These are phyloP conservation scores for Sarcophaga peregrina DNA, from an alignment of 1,140 invertebrate genomes.

Conservation along the genomic window DNA sequence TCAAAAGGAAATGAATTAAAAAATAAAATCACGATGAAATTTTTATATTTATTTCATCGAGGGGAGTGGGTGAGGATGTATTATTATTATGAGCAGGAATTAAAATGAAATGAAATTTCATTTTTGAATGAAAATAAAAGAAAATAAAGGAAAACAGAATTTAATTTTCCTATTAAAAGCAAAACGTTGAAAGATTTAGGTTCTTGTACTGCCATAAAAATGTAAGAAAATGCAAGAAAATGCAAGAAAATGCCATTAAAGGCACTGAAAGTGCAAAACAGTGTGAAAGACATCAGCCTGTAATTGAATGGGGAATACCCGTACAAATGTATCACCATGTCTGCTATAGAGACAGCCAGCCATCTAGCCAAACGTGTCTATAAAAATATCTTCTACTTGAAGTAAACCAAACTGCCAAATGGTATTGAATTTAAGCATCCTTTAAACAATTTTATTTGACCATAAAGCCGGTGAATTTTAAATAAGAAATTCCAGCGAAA, in stretches of 20 bases:
- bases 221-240: neutral
- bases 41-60: neutral
- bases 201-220: no score
- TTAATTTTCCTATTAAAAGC: neutral
- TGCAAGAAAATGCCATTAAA: neutral
- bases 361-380: no score
- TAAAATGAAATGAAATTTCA: neutral
- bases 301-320: slow-evolving; percentile 3
- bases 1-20: slow-evolving; percentile 7
- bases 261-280: neutral
- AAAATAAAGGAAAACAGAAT: neutral
- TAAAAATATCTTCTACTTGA: no score
- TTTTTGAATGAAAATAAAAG: neutral
- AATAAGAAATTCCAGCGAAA: no score
- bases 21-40: neutral
- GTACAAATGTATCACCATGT: neutral
- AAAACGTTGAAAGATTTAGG: neutral
- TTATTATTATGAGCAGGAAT: neutral
- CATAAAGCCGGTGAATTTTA: no score
- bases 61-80: neutral
- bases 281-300: neutral
- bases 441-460: no score
- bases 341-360: no score
- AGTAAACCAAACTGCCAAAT: no score
- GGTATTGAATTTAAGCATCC: no score